Evolutionary conservation across 2,888 invertebrate genomes (phyloP).

Genomic region (Tipula vernalis): DNA sequence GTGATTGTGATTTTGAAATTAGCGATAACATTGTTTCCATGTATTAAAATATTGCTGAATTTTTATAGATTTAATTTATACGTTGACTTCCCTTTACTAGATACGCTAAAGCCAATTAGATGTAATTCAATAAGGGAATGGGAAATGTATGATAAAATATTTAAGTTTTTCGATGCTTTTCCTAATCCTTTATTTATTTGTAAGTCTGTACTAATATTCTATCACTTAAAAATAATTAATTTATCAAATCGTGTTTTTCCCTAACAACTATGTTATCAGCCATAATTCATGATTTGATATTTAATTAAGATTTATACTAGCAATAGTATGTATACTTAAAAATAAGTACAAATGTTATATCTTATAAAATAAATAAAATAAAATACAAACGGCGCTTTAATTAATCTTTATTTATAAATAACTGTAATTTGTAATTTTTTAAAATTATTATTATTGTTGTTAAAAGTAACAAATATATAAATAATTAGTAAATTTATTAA

Average conservation of each 20-base stretch:
- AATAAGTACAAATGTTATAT: background rate
- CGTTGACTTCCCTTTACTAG: slow-evolving; percentile 12
- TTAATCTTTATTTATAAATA: background rate
- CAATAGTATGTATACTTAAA: background rate
- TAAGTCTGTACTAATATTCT: background rate
- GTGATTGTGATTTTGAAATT: background rate
- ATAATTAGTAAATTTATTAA: background rate
- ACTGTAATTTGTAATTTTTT: background rate
- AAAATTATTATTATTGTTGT: background rate
- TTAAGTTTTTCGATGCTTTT: background rate
- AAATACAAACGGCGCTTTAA: background rate
- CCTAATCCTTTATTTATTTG: background rate
- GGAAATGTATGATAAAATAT: background rate
- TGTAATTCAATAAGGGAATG: background rate
- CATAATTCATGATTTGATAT: background rate
- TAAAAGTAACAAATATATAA: background rate
- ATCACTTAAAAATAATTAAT: background rate
- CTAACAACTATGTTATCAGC: background rate
- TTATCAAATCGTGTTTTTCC: background rate
- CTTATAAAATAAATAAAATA: background rate
- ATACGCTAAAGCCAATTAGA: slow-evolving; percentile 7
- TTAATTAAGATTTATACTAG: background rate
- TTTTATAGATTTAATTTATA: background rate
- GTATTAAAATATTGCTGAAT: background rate
- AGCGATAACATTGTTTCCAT: background rate